Percentiles rank a stretch among this genome's conserved stretches.
These are phyloP conservation scores for Geotrupes spiniger DNA, from an alignment of 2,888 invertebrate species.

Conservation along the genomic window DNA sequence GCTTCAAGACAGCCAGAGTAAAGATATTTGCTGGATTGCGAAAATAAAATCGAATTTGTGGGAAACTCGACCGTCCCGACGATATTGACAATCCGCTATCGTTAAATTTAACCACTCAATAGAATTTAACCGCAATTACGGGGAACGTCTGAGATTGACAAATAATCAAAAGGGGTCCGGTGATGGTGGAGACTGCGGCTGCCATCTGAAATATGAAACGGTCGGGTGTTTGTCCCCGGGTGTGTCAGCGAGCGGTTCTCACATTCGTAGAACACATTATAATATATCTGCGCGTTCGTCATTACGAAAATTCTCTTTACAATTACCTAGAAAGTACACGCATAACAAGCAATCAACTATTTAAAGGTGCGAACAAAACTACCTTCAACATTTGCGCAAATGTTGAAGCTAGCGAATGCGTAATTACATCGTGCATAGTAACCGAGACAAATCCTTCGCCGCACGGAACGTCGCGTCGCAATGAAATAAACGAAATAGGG, in stretches of 20 bases:
- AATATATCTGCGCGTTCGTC: too few relatives aligned
- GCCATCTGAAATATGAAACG: conserved; percentile 25
- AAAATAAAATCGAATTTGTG: too few relatives aligned
- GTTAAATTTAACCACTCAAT: conserved; percentile 18
- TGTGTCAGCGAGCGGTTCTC: conserved; percentile 22
- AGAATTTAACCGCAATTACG: conserved; percentile 24
- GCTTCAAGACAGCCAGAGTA: too few relatives aligned
- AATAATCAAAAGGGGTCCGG: conserved; percentile 24
- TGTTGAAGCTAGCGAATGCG: neutral
- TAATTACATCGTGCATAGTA: neutral
- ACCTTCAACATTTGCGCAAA: too few relatives aligned
- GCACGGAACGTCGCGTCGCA: too few relatives aligned
- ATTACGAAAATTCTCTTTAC: too few relatives aligned
- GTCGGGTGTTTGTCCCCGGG: conserved; percentile 22
- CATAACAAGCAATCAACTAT: neutral
- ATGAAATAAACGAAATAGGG: conserved; percentile 6
- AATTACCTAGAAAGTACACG: too few relatives aligned
- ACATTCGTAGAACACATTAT: too few relatives aligned
- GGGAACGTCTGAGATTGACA: conserved; percentile 26
- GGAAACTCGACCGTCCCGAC: neutral
- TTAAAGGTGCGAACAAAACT: too few relatives aligned
- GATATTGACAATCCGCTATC: neutral
- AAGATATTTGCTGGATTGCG: too few relatives aligned
- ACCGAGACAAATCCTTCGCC: neutral
- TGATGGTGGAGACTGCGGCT: conserved; percentile 7